These are phyloP conservation scores for Ichneumoninae sp. DNA, from an alignment of 2,888 invertebrate genomes.

Conservation along the genomic window DNA sequence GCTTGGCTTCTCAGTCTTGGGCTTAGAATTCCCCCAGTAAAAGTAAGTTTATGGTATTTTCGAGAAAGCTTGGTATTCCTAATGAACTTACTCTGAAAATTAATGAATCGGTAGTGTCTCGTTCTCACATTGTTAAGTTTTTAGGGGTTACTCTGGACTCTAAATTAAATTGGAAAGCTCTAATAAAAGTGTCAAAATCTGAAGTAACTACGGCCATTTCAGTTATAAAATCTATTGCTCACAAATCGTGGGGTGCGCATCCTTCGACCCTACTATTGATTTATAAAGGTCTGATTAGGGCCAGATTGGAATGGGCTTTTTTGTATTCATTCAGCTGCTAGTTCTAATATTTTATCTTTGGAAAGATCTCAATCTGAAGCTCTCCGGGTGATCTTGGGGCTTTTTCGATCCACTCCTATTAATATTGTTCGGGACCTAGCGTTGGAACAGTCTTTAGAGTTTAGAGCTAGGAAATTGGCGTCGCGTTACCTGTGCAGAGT, in stretches of 20 bases:
- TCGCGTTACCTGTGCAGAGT: not conserved
- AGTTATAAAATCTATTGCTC: not conserved
- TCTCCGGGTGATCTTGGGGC: not conserved
- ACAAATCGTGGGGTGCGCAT: slow-evolving; percentile 31
- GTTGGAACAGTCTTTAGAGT: not conserved
- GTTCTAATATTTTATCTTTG: not conserved
- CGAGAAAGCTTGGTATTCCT: not conserved
- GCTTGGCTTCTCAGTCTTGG: slow-evolving; percentile 4
- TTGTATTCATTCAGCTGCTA: slow-evolving; percentile 2
- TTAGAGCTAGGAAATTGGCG: not conserved
- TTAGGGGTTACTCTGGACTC: slow-evolving; percentile 26
- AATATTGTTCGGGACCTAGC: slow-evolving; percentile 5
- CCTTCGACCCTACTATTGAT: not conserved
- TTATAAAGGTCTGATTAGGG: not conserved
- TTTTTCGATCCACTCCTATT: not conserved
- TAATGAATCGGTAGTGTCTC: not conserved
- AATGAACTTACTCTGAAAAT: not conserved
- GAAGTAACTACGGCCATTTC: not conserved
- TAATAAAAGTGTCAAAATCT: not conserved
- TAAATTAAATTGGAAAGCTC: slow-evolving; percentile 32
- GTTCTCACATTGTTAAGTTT: not conserved
- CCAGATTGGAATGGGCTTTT: slow-evolving; percentile 14
- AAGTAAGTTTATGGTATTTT: slow-evolving; percentile 11
- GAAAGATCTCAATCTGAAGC: not conserved
- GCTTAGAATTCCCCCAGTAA: not conserved